A percentile compares a stretch with the other conserved stretches of the same genome.
These are phyloP conservation scores for Cerastoderma edule DNA, from an alignment of 2,888 invertebrate genomes.

Conservation along the genomic window DNA sequence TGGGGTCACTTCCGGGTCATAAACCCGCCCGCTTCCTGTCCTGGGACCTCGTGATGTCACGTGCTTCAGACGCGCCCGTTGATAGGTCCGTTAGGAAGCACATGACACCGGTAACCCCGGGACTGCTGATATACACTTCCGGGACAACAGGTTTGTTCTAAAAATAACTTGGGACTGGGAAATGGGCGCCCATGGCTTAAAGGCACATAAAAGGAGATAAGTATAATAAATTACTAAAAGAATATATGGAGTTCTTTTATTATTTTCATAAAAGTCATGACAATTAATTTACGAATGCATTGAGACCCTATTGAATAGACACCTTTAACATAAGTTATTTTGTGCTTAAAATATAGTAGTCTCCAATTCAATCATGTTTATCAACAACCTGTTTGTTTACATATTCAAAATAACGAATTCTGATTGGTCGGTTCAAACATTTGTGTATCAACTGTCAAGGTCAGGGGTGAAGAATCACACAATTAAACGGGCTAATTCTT, in stretches of 20 bases:
- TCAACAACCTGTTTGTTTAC: too few species aligned
- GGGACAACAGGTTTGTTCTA: conserved; percentile 78
- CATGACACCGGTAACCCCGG: conserved; percentile 70
- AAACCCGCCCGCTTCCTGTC: conserved; percentile 60
- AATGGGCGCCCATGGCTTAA: neutral
- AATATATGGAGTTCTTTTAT: neutral
- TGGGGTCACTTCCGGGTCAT: conserved; percentile 45
- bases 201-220: neutral
- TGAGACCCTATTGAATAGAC: neutral
- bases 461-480: too few species aligned
- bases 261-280: neutral
- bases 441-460: too few species aligned
- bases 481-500: too few species aligned
- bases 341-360: too few species aligned
- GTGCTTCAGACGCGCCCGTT: conserved; percentile 49
- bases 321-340: neutral
- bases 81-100: conserved; percentile 52
- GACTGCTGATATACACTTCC: conserved; percentile 98
- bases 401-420: too few species aligned
- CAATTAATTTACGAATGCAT: neutral
- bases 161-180: neutral
- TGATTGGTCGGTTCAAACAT: too few species aligned
- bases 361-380: too few species aligned
- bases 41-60: conserved; percentile 61
- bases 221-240: neutral